Conservation (phyloP, 2,113 vertebrate species). For the Canis aureus region DNA sequence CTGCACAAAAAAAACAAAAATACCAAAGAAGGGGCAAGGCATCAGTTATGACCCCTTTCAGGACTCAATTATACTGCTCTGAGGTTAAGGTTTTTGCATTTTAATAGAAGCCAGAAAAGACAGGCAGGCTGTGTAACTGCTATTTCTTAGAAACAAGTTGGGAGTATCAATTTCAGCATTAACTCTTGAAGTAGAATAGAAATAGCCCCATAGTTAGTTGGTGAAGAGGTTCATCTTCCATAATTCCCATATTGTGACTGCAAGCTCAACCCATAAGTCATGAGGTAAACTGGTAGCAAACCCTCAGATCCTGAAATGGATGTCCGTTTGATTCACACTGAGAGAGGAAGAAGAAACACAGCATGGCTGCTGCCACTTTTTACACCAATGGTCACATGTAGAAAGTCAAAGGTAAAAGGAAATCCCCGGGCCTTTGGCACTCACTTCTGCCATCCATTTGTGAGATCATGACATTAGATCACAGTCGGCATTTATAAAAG, state of each 20-base stretch:
- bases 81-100: conserved; percentile 66
- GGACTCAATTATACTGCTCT: conserved; percentile 62
- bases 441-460: not conserved
- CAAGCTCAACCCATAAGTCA: not conserved
- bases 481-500: not conserved
- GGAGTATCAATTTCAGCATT: conserved; percentile 57
- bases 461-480: not conserved
- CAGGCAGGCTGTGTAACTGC: not conserved
- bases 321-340: not conserved
- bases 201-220: conserved; percentile 39
- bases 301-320: conserved; percentile 18
- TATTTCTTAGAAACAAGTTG: conserved; percentile 55
- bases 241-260: conserved; percentile 28
- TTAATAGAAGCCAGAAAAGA: conserved; percentile 67
- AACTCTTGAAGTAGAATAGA: conserved; percentile 63
- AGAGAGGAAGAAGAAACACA: not conserved
- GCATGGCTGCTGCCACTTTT: not conserved
- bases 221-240: conserved; percentile 13
- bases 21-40: not conserved
- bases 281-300: not conserved
- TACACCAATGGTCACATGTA: not conserved
- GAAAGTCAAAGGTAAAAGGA: not conserved
- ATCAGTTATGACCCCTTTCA: conserved; percentile 28
- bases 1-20: conserved; percentile 1
- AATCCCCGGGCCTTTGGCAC: too few relatives aligned